Conservation (phyloP, 2,113 vertebrate genomes). For the Pomatostomus ruficeps region DNA sequence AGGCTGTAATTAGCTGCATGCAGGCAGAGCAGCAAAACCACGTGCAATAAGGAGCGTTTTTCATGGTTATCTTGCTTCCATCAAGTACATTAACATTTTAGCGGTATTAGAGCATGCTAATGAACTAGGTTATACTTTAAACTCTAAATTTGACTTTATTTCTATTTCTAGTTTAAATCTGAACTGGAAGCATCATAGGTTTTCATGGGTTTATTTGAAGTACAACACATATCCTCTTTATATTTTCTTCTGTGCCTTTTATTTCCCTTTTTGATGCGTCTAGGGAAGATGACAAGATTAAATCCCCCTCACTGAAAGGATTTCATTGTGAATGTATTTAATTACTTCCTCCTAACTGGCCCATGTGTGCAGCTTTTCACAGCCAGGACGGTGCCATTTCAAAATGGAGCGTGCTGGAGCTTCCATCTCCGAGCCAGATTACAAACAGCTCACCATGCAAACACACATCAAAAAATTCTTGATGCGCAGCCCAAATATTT, state of each 20-base stretch:
- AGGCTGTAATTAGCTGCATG: constrained; percentile 7
- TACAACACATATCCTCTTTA: neutral
- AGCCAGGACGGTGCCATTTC: neutral
- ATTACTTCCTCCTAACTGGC: constrained; percentile 28
- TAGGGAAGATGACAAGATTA: constrained; percentile 16
- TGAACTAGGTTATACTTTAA: neutral
- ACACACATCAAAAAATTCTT: neutral
- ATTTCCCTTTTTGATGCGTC: neutral
- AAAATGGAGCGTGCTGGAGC: neutral
- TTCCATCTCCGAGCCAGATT: neutral
- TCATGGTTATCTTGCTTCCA: neutral
- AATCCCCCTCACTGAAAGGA: neutral
- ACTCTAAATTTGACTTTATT: neutral
- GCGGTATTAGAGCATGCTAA: neutral
- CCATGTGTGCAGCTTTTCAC: neutral
- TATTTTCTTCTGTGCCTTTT: neutral
- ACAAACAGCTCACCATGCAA: neutral
- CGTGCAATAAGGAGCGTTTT: neutral
- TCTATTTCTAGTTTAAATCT: neutral
- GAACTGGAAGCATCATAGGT: neutral
- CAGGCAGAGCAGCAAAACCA: neutral
- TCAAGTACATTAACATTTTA: neutral
- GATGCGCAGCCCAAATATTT: constrained; percentile 7
- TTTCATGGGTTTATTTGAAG: neutral
- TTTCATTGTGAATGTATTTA: constrained; percentile 11